Percentiles rank a stretch among this genome's conserved stretches.
Evolutionary conservation across 1,140 invertebrate genomes (phyloP).

Genomic region (Leptestheria dahalacensis): DNA sequence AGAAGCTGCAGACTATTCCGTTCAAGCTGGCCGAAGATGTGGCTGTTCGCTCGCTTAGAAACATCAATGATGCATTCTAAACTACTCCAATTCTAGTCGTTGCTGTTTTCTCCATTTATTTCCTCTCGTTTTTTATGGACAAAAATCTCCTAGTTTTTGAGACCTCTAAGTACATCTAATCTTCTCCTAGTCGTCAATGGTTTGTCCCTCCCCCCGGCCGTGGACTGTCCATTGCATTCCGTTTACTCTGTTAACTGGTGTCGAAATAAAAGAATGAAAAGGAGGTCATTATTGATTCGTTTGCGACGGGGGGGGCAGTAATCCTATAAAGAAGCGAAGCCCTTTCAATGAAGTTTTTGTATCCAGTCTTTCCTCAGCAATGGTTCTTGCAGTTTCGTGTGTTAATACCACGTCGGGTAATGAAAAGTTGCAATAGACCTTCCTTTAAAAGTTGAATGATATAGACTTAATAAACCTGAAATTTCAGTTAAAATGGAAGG

Average conservation of each 20-base stretch:
- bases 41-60: conserved; percentile 87
- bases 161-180: no score
- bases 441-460: background rate
- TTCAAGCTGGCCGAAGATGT: conserved; percentile 91
- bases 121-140: no score
- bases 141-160: background rate
- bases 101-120: no score
- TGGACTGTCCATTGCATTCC: no score
- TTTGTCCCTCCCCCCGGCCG: no score
- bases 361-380: background rate
- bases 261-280: no score
- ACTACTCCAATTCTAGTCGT: background rate
- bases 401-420: background rate
- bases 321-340: background rate
- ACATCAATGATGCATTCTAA: conserved; percentile 92
- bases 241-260: no score
- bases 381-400: background rate
- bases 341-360: background rate
- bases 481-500: background rate
- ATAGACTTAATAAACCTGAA: background rate
- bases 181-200: no score
- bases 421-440: no score
- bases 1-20: conserved; percentile 65
- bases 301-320: no score
- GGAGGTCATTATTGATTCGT: no score